phyloP scores from a whole-genome alignment of 2,113 vertebrate genomes.

The Lophura nycthemera region DNA sequence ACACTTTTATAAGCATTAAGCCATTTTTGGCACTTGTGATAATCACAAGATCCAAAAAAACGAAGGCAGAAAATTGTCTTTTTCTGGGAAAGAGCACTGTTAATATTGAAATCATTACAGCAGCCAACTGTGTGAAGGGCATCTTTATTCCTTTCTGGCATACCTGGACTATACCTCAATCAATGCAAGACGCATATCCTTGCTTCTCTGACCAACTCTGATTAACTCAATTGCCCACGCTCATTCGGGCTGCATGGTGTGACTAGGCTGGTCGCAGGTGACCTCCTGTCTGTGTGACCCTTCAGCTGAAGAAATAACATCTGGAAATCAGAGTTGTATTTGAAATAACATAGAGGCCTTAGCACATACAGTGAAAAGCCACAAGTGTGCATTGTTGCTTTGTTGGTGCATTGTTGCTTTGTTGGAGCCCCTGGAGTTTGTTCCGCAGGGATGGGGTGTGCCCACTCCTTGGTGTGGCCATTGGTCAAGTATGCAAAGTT shows the following conservation, averaged over 20 bases:
- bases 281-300: not conserved
- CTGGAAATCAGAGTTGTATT: conserved; percentile 6
- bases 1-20: conserved; percentile 35
- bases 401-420: not conserved
- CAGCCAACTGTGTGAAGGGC: conserved; percentile 57
- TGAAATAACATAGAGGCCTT: not conserved
- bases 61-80: conserved; percentile 43
- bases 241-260: not conserved
- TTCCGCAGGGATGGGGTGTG: accelerated
- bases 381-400: not conserved
- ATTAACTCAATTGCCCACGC: conserved; percentile 34
- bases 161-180: conserved; percentile 30
- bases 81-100: conserved; percentile 62
- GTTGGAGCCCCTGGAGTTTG: not conserved
- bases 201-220: conserved; percentile 33
- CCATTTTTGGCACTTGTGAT: conserved; percentile 40
- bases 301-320: conserved; percentile 9
- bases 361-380: not conserved
- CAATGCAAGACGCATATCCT: conserved; percentile 5
- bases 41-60: conserved; percentile 39
- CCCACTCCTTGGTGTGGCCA: accelerated
- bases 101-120: conserved; percentile 65
- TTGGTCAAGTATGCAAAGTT: not conserved
- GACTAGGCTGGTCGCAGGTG: accelerated
- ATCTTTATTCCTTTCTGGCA: conserved; percentile 65